These are phyloP conservation scores for Scomber japonicus DNA, from an alignment of 2,113 vertebrate species.

Conservation along the genomic window DNA sequence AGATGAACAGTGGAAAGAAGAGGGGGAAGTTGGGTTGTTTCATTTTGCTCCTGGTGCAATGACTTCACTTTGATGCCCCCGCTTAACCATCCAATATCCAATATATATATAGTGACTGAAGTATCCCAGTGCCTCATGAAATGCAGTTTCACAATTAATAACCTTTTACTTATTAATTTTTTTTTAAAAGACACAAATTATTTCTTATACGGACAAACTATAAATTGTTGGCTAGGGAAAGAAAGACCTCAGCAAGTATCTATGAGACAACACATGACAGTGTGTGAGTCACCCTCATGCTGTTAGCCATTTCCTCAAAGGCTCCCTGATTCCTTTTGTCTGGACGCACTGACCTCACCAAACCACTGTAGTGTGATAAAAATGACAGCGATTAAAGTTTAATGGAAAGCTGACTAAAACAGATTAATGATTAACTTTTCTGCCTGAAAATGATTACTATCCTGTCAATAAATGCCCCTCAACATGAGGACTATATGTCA, in stretches of 20 bases:
- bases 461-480: not conserved
- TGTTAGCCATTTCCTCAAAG: constrained; percentile 61
- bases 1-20: constrained; percentile 20
- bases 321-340: constrained; percentile 23
- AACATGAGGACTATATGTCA: constrained; percentile 12
- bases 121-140: not conserved
- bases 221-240: constrained; percentile 39
- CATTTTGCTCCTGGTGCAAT: constrained; percentile 14
- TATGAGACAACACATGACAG: constrained; percentile 67
- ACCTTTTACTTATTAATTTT: not conserved
- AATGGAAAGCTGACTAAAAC: not conserved
- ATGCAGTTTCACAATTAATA: not conserved
- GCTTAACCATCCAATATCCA: not conserved
- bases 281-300: constrained; percentile 76
- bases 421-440: constrained; percentile 30
- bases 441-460: not conserved
- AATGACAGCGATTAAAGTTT: not conserved
- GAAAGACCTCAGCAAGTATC: constrained; percentile 64
- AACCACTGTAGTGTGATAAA: not conserved
- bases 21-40: constrained; percentile 67
- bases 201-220: not conserved
- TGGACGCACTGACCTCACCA: not conserved
- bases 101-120: no score
- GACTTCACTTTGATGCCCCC: constrained; percentile 20
- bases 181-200: not conserved